phyloP scores from a whole-genome alignment of 2,888 invertebrate genomes.

The Meteorus colon region DNA sequence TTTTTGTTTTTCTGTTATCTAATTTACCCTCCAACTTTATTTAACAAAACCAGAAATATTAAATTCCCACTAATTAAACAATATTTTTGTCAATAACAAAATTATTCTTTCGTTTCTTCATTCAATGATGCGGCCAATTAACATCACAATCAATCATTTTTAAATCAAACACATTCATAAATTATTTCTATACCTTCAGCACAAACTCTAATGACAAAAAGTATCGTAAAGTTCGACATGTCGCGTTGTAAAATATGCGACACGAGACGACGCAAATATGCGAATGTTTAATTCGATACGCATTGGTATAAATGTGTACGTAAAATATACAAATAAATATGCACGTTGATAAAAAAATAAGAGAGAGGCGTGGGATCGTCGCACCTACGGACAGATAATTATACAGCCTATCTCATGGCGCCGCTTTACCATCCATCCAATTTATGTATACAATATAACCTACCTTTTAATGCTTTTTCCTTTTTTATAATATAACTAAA shows the following conservation, averaged over 20 bases:
- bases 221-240: slow-evolving; percentile 41
- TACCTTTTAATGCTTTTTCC: slow-evolving; percentile 10
- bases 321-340: not conserved
- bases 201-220: slow-evolving; percentile 19
- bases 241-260: slow-evolving; percentile 40
- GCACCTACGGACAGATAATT: slow-evolving; percentile 50
- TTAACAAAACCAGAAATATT: no score
- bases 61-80: no score
- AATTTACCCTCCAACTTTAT: no score
- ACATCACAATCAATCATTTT: no score
- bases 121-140: no score
- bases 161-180: no score
- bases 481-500: not conserved
- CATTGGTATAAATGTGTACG: not conserved
- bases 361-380: slow-evolving; percentile 44
- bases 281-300: slow-evolving; percentile 25
- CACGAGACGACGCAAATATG: slow-evolving; percentile 48
- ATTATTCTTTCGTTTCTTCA: no score
- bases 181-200: not conserved
- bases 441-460: not conserved
- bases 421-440: slow-evolving; percentile 32
- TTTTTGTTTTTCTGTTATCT: no score
- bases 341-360: not conserved
- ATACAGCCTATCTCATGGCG: slow-evolving; percentile 46
- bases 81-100: no score